phyloP scores from a whole-genome alignment of 2,888 invertebrate genomes.

The Molorchus minor region DNA sequence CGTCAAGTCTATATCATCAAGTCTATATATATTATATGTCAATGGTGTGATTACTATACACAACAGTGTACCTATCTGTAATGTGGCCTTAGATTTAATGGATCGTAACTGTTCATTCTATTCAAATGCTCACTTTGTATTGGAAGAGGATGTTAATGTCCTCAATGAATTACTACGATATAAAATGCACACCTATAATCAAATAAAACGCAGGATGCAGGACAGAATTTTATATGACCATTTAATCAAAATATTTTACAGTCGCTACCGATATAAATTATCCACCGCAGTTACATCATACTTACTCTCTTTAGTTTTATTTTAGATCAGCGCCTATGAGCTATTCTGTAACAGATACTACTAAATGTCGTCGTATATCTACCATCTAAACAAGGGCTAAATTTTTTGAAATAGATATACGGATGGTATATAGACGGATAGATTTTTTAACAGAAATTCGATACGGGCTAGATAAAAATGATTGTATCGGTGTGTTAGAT shows the following conservation, averaged over 20 bases:
- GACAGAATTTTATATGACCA: slow-evolving; percentile 34
- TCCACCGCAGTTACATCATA: slow-evolving; percentile 3
- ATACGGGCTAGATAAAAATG: slow-evolving; percentile 36
- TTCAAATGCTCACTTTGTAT: slow-evolving; percentile 19
- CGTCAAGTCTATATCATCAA: too few relatives aligned
- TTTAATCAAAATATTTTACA: slow-evolving; percentile 41
- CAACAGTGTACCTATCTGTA: too few relatives aligned
- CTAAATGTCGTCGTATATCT: slow-evolving; percentile 46
- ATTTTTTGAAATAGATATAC: slow-evolving; percentile 35
- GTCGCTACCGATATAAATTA: slow-evolving; percentile 28
- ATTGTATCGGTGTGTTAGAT: slow-evolving; percentile 30
- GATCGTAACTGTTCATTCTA: slow-evolving; percentile 22
- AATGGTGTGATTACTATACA: too few relatives aligned
- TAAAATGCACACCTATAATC: slow-evolving; percentile 35
- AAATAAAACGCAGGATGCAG: slow-evolving; percentile 38
- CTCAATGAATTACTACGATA: slow-evolving; percentile 23
- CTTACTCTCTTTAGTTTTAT: background rate
- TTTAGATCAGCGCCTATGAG: slow-evolving; percentile 17
- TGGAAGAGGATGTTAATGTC: slow-evolving; percentile 7
- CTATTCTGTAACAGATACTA: slow-evolving; percentile 41
- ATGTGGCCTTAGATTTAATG: slow-evolving; percentile 30
- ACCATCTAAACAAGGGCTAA: slow-evolving; percentile 42
- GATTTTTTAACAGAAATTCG: slow-evolving; percentile 37
- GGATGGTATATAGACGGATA: slow-evolving; percentile 16
- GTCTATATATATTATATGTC: too few relatives aligned